Evolutionary conservation across 1,140 invertebrate species (phyloP), one percentile per base, ranked within the genome.

Genomic region (Drosophila micromelanica): DNA sequence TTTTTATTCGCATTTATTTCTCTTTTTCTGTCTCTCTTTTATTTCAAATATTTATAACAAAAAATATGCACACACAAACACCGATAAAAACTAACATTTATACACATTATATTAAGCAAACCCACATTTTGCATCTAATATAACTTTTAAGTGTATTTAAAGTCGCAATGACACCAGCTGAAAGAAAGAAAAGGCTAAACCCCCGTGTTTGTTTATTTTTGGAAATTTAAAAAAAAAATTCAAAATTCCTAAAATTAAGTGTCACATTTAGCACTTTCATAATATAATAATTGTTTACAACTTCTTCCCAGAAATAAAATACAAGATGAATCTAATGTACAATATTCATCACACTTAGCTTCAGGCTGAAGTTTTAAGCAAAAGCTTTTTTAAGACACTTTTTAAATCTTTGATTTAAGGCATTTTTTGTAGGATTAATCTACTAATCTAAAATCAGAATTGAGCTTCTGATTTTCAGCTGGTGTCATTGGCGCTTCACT

Each of bases 1-100:
- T 73, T 73, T 79, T 79, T 60, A 60, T 46, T 27, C 55, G 40
- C 35, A 78, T 78, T 74, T 73, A 37, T 57, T 74, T 78, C 27
- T 70, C 46, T 56, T n/a, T 71, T 27, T 61, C 13, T 51, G 30
- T 57, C 9, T 23, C 52, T 27, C 17, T 20, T 57, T 49, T 63
- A 15, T 43, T 57, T 45, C 11, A n/a, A 27, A 52, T 48, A 27
- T n/a, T 40, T 27, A 27, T 13, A n/a, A 42, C 37, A 55, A 42
- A 7, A 42, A 27, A 9, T 42, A 27, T 27, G 37, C 37, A 23
- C 42, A 17, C 9, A 20, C 32, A 35, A 7, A 35, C 32, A 35
- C 32, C 6, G 8, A 35, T 35, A 27, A 30, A 27, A 48, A 54
- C 51, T 38, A 38, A 37, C 20, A 13, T 52, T 20, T 54, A 2